Base-by-base conservation (phyloP, 2,113 vertebrate genomes). In the Rousettus leschenaultii region DNA sequence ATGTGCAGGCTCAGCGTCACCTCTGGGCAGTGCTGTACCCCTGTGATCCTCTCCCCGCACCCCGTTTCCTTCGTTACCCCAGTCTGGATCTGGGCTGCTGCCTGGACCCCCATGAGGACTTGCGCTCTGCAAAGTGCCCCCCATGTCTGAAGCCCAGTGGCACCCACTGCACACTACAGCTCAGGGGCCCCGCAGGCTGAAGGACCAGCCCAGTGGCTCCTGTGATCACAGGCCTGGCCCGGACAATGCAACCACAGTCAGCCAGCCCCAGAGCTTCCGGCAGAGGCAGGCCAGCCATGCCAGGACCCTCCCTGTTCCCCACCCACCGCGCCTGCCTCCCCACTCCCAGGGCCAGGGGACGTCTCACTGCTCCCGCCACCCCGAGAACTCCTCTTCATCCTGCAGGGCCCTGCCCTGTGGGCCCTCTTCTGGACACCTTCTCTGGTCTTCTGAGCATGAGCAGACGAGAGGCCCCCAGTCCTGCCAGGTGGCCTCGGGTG, bases 221-320 rank as follows among this genome's bases (percentile, higher is more conserved):
- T 6, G 3, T 35, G 59, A 26, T 6, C 28, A 30, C 38, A 18
- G 4, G n/a, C 70, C 19, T 0, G 0, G 57, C 73, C 12, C 22
- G 18, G 0, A 43, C 24, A 70, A 10, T 3, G 43, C 63, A 22
- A 68, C 43, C n/a, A 1, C 5, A 14, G 74, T 22, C 28, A 21
- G 40, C 35, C 35, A 3, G 38, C 45, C 48, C 2, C 74, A 51
- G 68, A 43, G 33, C 22, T 24, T 13, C 28, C 3, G 40, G 40
- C 40, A 40, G 40, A 40, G 40, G 40, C 40, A 3, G 40, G 59
- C 2, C 55, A 1, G 59, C 48, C 3, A 7, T 48, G 30, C 16
- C 1, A 55, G n/a, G 12, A 2, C 24, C 28, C 59, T 59, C 61
- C 15, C 10, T 59, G 6, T 28, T 51, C 11, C 53, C 3, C 28